phyloP scores from a whole-genome alignment of 1,140 invertebrate species.

The Aleiodes sp. region DNA sequence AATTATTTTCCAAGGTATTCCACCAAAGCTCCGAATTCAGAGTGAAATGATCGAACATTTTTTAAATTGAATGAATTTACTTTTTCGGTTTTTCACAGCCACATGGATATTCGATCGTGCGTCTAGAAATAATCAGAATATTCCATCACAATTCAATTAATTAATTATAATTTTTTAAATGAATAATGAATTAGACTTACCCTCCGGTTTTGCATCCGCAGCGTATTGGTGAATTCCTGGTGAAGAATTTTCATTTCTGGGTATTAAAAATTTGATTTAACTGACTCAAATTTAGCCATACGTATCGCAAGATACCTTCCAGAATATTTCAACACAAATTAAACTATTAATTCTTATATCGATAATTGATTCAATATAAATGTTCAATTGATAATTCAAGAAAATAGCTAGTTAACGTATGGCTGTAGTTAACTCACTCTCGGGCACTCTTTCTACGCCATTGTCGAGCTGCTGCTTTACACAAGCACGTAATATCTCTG shows the following conservation, averaged over 20 bases:
- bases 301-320: conserved; percentile 20
- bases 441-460: conserved; percentile 17
- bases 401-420: conserved; percentile 34
- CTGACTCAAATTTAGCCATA: conserved; percentile 37
- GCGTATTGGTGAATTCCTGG: conserved; percentile 25
- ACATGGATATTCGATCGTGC: neutral
- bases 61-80: neutral
- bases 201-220: neutral
- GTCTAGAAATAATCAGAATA: neutral
- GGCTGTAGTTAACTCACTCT: conserved; percentile 48
- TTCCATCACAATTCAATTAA: neutral
- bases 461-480: neutral
- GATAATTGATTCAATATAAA: neutral
- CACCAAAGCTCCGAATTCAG: no score
- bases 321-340: neutral
- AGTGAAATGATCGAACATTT: no score
- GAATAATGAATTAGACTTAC: neutral
- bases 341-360: no score
- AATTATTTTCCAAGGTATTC: no score
- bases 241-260: conserved; percentile 39
- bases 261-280: conserved; percentile 42
- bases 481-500: conserved; percentile 17
- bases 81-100: neutral
- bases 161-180: neutral
- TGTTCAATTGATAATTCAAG: neutral